Evolutionary conservation across 1,140 invertebrate genomes (phyloP).

Genomic region (Andrena cerasifolii): DNA sequence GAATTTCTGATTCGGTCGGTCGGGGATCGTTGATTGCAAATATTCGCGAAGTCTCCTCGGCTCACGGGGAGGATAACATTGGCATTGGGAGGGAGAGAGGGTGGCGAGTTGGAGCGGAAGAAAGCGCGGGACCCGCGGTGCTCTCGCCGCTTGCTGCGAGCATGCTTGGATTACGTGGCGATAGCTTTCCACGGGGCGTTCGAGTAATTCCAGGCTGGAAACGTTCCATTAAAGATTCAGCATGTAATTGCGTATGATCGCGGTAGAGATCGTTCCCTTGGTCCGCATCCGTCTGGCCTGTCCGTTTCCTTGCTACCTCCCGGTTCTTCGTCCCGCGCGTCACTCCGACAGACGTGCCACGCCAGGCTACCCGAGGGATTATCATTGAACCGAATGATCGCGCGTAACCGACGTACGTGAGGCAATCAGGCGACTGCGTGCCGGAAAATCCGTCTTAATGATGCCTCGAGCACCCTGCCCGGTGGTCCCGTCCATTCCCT

Average conservation of each 20-base stretch:
- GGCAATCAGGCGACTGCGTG: constrained; percentile 70
- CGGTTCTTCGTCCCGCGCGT: not conserved
- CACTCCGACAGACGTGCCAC: constrained; percentile 38
- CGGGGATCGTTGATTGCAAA: not conserved
- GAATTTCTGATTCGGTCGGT: not conserved
- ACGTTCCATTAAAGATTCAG: constrained; percentile 83
- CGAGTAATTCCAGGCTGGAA: constrained; percentile 82
- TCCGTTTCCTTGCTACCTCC: constrained; percentile 30
- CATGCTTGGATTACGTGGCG: constrained; percentile 74
- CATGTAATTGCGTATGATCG: constrained; percentile 82
- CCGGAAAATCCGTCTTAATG: constrained; percentile 73
- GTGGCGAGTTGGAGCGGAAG: not conserved
- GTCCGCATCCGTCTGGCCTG: constrained; percentile 44
- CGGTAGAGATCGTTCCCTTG: constrained; percentile 58
- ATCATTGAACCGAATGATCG: constrained; percentile 70
- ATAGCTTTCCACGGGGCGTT: constrained; percentile 79
- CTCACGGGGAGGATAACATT: not conserved
- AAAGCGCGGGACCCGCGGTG: constrained; percentile 22
- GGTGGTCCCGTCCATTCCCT: constrained; percentile 50
- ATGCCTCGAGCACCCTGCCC: constrained; percentile 46
- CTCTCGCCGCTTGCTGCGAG: constrained; percentile 14
- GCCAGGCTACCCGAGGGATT: constrained; percentile 52
- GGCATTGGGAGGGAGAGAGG: not conserved
- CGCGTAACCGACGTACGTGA: constrained; percentile 71
- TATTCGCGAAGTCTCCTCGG: not conserved